phyloP scores from a whole-genome alignment of 2,888 invertebrate genomes.

The Cheilosia variabilis region DNA sequence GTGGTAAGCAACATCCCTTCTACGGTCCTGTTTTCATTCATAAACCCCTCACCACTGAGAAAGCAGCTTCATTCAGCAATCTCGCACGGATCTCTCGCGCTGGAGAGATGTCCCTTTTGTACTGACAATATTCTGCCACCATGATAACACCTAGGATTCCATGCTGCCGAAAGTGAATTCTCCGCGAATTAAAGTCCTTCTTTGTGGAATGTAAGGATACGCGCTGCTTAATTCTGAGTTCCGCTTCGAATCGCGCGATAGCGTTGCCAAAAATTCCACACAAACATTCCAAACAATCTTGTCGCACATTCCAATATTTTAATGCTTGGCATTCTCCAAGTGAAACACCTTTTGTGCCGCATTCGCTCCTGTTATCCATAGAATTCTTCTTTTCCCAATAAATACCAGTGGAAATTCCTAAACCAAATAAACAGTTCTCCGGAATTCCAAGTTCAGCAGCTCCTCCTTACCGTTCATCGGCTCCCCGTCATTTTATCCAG shows the following conservation, averaged over 20 bases:
- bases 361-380: conserved; percentile 50
- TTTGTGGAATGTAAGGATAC: conserved; percentile 5
- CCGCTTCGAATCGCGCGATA: conserved; percentile 67
- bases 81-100: too few species aligned
- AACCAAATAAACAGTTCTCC: neutral
- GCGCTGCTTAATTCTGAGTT: conserved; percentile 36
- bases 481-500: conserved; percentile 56
- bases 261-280: conserved; percentile 55
- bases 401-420: conserved; percentile 62
- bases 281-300: conserved; percentile 71
- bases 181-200: neutral
- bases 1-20: too few species aligned
- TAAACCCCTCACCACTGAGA: too few species aligned
- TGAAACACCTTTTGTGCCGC: neutral
- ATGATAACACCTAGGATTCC: conserved; percentile 13
- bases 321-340: neutral
- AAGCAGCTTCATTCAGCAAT: too few species aligned
- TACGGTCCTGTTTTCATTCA: too few species aligned
- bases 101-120: neutral
- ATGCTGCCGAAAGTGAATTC: neutral
- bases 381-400: conserved; percentile 71
- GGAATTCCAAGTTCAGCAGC: neutral
- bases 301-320: conserved; percentile 42
- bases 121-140: conserved; percentile 35
- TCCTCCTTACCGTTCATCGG: conserved; percentile 56